A percentile compares a stretch with the other conserved stretches of the same genome.
These are phyloP conservation scores for Eurosta solidaginis DNA, from an alignment of 1,140 invertebrate species.

Conservation along the genomic window DNA sequence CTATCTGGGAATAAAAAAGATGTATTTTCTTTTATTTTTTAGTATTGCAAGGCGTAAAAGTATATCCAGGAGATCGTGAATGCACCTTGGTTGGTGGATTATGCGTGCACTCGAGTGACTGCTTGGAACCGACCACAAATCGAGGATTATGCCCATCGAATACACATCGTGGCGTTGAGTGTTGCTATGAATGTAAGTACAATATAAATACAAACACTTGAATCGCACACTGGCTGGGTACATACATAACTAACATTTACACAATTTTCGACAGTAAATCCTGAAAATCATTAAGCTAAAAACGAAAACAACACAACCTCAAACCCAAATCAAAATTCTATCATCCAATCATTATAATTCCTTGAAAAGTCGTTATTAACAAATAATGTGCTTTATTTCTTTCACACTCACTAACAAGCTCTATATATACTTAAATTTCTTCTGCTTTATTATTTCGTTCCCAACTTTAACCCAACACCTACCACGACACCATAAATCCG, in stretches of 20 bases:
- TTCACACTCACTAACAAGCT: background rate
- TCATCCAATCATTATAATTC: background rate
- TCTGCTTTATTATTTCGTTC: background rate
- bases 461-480: background rate
- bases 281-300: background rate
- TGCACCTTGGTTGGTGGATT: constrained; percentile 54
- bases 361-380: background rate
- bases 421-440: background rate
- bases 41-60: constrained; percentile 44
- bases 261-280: constrained; percentile 22
- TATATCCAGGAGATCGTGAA: constrained; percentile 51
- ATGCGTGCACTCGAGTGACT: constrained; percentile 51
- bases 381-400: background rate
- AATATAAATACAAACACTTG: too few species aligned
- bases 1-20: too few species aligned
- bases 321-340: background rate
- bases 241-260: constrained; percentile 15
- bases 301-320: background rate
- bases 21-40: background rate
- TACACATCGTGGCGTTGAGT: constrained; percentile 51
- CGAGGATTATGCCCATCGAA: constrained; percentile 56
- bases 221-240: background rate
- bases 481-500: background rate
- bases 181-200: constrained; percentile 59
- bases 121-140: constrained; percentile 44